These are phyloP conservation scores for Tenualosa ilisha DNA, from an alignment of 2,797 vertebrate species.

Conservation along the genomic window DNA sequence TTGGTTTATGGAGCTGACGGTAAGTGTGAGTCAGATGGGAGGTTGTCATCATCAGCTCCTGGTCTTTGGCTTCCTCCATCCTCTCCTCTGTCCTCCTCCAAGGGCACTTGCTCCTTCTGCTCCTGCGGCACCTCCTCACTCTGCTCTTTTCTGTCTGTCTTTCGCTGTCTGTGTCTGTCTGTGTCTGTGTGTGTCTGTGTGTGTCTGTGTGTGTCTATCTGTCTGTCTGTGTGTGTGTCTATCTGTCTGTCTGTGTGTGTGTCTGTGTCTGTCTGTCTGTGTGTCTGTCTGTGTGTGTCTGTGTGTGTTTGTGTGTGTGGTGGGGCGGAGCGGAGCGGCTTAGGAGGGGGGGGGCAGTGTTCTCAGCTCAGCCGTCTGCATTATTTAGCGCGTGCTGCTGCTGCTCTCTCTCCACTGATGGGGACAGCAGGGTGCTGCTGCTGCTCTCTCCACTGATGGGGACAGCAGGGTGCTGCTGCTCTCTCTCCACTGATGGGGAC, in stretches of 20 bases:
- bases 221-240: too few relatives aligned
- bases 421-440: too few relatives aligned
- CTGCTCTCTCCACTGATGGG: too few relatives aligned
- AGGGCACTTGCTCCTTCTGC: too few relatives aligned
- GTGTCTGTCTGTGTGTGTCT: too few relatives aligned
- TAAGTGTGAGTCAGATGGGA: not conserved
- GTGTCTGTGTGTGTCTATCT: not conserved
- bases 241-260: too few relatives aligned
- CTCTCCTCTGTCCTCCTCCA: too few relatives aligned
- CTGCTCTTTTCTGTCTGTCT: too few relatives aligned
- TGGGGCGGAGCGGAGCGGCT: conserved; percentile 27
- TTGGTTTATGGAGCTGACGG: not conserved
- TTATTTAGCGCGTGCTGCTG: conserved; percentile 64
- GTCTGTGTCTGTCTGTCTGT: not conserved
- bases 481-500: not conserved
- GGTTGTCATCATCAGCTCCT: not conserved
- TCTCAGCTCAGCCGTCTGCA: conserved; percentile 53
- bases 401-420: not conserved
- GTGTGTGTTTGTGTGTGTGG: conserved; percentile 17
- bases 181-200: too few relatives aligned
- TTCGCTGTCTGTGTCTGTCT: too few relatives aligned
- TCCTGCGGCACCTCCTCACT: too few relatives aligned
- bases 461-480: too few relatives aligned
- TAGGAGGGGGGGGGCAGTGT: conserved; percentile 47
- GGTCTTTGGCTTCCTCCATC: not conserved